Evolutionary conservation across 2,797 vertebrate species (phyloP), one percentile per base, ranked within the genome.

Genomic region (Enoplosus armatus): DNA sequence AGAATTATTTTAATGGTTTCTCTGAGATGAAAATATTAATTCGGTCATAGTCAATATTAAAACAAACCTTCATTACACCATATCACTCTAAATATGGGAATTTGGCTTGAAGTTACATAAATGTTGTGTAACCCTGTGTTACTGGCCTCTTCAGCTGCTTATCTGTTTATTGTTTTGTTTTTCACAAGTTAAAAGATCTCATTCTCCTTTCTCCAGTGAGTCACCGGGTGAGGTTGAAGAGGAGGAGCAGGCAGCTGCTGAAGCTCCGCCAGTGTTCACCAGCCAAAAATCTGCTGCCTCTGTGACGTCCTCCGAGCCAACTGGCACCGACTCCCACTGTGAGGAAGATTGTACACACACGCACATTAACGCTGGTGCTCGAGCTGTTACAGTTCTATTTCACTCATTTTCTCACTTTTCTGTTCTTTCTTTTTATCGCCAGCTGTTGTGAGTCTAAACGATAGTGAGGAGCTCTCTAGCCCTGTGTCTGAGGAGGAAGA

Each of bases 391-490:
- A n/a, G 1, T 43, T 8, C 2, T n/a, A 2, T 33, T 56, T 62
- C 11, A 60, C 8, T 39, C 10, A 59, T 72, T 64, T 29, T 26
- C 62, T 81, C 31, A 69, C n/a, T 37, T 35, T 15, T 71, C 2
- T 67, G 2, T 15, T 59, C 29, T 71, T 90, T 92, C 4, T 80
- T 31, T 29, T 63, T 84, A 84, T 39, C 84, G 56, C 7, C 0
- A 99, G 98, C 96, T 93, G 82, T 96, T 53, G 91, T 96, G 51
- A 95, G 91, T 79, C 84, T 96, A 45, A 91, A 92, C 20, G 96
- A 96, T 43, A 95, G 93, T 45, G 96, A 96, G 76, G 95, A 95
- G 2, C 81, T 95, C 70, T 94, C 92, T 26, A 95, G 69, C 76
- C 75, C 82, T 24, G 83, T 11, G 3, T 96, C 96, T 53, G 95